Evolutionary conservation across 2,113 vertebrate genomes (phyloP).

Genomic region (Carettochelys insculpta): DNA sequence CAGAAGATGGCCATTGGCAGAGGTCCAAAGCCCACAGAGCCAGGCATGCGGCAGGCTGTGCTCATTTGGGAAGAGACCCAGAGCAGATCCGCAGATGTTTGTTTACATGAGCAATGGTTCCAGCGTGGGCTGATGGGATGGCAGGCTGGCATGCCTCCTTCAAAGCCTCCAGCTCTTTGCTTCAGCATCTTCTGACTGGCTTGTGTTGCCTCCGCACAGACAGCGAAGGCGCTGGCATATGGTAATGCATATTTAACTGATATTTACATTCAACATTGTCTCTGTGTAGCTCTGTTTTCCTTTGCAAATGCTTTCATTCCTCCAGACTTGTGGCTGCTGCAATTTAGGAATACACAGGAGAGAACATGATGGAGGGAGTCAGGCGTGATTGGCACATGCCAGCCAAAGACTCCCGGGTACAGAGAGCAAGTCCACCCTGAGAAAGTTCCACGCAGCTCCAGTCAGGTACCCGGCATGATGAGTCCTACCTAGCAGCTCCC

Average conservation of each 20-base stretch:
- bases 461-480: not conserved
- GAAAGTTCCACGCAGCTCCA: not conserved
- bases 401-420: not conserved
- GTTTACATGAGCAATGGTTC: not conserved
- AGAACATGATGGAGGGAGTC: not conserved
- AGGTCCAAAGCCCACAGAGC: not conserved
- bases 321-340: conserved; percentile 38
- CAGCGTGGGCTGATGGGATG: not conserved
- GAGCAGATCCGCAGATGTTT: conserved; percentile 1
- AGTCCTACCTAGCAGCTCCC: not conserved
- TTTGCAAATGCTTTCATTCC: conserved; percentile 53
- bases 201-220: conserved; percentile 38
- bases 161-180: conserved; percentile 51
- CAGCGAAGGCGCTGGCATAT: conserved; percentile 72
- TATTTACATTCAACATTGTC: conserved; percentile 79
- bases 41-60: not conserved
- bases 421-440: not conserved
- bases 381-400: not conserved
- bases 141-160: conserved; percentile 13
- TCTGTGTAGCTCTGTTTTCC: conserved; percentile 71
- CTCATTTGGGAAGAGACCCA: not conserved
- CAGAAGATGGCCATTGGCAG: conserved; percentile 38
- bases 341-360: not conserved
- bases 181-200: conserved; percentile 45
- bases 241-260: conserved; percentile 76